Evolutionary conservation across 2,797 vertebrate species (phyloP), one percentile per base, ranked within the genome.

Genomic region (Coreius guichenoti): DNA sequence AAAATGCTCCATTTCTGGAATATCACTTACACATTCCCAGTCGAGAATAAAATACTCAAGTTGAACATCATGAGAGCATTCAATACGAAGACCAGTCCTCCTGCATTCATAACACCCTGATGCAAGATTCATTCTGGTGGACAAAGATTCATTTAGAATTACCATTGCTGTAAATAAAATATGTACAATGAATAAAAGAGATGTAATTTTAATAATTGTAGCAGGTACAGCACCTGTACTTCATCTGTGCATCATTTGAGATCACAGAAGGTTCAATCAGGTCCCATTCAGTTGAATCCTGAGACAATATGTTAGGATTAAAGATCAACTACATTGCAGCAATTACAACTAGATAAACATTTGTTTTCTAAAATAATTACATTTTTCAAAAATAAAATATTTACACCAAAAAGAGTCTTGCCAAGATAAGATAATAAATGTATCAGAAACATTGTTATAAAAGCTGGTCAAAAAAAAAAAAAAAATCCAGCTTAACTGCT

Each of bases 101-200:
- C 56, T 78, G 77, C 91, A 90, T 78, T 92, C 82, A 65, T 78
- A 91, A 19, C 16, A 4, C 1, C 91, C 91, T 12, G 75, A 43
- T 0, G 47, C 26, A 54, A 88, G 89, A 36, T 69, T 83, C 9
- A 91, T 4, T 17, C 89, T 91, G 54, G 2, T n/a, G 51, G 14
- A 29, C 1, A 80, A 11, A 29, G 9, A 58, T 19, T 1, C 1
- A 39, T 11, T 23, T 67, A 33, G 63, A 2, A 31, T 17, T 17
- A 67, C 26, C 12, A 12, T n/a, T 58, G 8, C 3, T 58, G 8
- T 26, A 58, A n/a, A 58, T n/a, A 58, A 58, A 5, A n/a, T 58
- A 58, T 58, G 23, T 26, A 58, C 23, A 58, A 58, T 56, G 8
- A 61, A 61, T 61, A 65, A 29, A 65, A 65, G 4, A n/a, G 8